phyloP scores from a whole-genome alignment of 2,797 vertebrate genomes.

The Myioborus miniatus region DNA sequence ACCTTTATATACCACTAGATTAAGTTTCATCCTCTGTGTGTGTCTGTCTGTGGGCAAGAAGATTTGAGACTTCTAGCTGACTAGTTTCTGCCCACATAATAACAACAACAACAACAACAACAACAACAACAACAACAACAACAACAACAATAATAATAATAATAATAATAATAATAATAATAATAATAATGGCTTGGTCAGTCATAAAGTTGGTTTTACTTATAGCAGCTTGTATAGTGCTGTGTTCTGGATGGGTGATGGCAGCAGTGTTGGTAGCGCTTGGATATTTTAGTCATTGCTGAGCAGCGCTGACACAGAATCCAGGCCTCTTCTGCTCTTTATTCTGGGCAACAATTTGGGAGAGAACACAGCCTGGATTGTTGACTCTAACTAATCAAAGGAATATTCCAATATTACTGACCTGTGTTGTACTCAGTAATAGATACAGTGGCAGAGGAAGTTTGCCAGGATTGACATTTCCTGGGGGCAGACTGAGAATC shows the following conservation, averaged over 20 bases:
- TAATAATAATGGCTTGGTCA: not conserved
- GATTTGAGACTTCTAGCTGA: not conserved
- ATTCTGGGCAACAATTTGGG: not conserved
- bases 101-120: no score
- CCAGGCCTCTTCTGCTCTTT: not conserved
- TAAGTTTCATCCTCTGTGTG: not conserved
- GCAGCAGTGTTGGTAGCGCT: not conserved
- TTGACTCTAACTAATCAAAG: not conserved
- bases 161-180: not conserved
- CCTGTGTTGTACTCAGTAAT: not conserved
- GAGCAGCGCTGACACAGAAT: not conserved
- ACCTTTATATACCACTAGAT: not conserved
- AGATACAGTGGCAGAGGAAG: not conserved
- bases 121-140: no score
- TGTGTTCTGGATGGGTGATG: not conserved
- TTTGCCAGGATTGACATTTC: not conserved
- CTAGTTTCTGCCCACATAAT: not conserved
- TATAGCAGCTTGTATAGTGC: not conserved
- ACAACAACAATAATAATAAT: no score
- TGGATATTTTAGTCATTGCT: not conserved
- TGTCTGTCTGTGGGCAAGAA: not conserved
- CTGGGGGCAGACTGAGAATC: not conserved
- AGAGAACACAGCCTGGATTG: accelerated
- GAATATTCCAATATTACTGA: not conserved
- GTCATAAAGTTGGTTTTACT: not conserved